phyloP scores from a whole-genome alignment of 2,888 invertebrate genomes.

The Apomyelois bistriatella region DNA sequence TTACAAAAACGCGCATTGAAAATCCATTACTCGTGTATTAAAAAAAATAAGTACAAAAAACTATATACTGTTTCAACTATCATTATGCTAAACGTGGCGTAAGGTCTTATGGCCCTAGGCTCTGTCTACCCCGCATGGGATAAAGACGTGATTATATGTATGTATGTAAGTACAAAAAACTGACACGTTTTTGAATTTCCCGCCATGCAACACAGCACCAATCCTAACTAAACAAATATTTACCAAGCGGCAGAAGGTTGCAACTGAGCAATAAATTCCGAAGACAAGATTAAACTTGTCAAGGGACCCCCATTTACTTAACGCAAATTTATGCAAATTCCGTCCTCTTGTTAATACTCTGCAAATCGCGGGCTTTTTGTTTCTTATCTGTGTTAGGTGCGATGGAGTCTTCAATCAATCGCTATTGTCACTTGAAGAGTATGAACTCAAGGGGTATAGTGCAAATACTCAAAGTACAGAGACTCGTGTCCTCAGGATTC shows the following conservation, averaged over 20 bases:
- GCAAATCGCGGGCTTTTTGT: constrained; percentile 61
- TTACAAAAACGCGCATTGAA: no score
- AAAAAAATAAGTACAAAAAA: no score
- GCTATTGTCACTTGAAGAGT: constrained; percentile 27
- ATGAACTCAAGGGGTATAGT: not conserved
- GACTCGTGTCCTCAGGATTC: no score
- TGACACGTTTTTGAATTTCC: not conserved
- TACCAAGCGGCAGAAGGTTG: constrained; percentile 59
- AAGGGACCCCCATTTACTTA: constrained; percentile 76
- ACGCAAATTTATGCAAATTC: constrained; percentile 79
- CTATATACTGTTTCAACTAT: no score
- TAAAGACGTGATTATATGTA: no score
- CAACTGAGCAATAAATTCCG: constrained; percentile 70
- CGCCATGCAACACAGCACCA: not conserved
- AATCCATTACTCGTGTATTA: no score
- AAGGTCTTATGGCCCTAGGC: no score
- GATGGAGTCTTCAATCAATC: constrained; percentile 25
- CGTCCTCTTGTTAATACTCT: constrained; percentile 56
- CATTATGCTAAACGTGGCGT: no score
- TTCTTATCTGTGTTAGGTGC: constrained; percentile 30
- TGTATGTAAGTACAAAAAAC: no score
- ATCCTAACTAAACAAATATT: constrained; percentile 56
- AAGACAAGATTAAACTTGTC: constrained; percentile 79
- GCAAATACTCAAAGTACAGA: no score
- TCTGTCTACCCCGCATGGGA: no score